These are phyloP conservation scores for Eledone cirrhosa DNA, from an alignment of 2,888 invertebrate genomes.

Conservation along the genomic window DNA sequence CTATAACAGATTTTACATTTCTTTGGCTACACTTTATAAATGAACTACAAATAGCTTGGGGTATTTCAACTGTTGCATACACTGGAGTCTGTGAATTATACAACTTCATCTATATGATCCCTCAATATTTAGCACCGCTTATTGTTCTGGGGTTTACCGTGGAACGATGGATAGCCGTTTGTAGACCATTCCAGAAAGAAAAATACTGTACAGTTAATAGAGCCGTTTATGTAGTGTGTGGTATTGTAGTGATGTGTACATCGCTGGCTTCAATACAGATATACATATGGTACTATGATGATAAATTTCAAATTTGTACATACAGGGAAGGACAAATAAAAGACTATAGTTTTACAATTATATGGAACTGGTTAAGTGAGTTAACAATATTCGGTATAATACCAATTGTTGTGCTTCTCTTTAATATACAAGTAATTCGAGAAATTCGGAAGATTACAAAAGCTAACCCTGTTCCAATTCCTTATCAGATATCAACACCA, in stretches of 20 bases:
- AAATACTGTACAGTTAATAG: conserved; percentile 59
- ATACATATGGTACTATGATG: conserved; percentile 61
- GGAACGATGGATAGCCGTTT: conserved; percentile 64
- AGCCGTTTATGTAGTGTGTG: conserved; percentile 52
- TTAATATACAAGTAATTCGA: conserved; percentile 63
- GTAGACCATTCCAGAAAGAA: conserved; percentile 60
- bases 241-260: conserved; percentile 45
- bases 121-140: conserved; percentile 63
- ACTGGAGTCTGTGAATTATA: conserved; percentile 58
- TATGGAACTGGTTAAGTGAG: conserved; percentile 63
- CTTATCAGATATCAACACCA: conserved; percentile 33
- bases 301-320: conserved; percentile 45
- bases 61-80: conserved; percentile 49
- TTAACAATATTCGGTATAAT: conserved; percentile 59
- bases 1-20: conserved; percentile 42
- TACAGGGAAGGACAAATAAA: conserved; percentile 44
- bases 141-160: conserved; percentile 64
- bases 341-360: conserved; percentile 44
- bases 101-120: conserved; percentile 53
- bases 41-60: conserved; percentile 64
- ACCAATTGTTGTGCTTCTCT: conserved; percentile 59
- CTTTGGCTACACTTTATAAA: conserved; percentile 57
- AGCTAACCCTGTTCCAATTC: conserved; percentile 43
- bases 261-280: conserved; percentile 56
- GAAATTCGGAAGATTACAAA: conserved; percentile 59